Evolutionary conservation across 64 coral and sea anemone genomes (phyloP), one percentile per base, ranked within the genome.

Genomic region (Trachythela sp.): DNA sequence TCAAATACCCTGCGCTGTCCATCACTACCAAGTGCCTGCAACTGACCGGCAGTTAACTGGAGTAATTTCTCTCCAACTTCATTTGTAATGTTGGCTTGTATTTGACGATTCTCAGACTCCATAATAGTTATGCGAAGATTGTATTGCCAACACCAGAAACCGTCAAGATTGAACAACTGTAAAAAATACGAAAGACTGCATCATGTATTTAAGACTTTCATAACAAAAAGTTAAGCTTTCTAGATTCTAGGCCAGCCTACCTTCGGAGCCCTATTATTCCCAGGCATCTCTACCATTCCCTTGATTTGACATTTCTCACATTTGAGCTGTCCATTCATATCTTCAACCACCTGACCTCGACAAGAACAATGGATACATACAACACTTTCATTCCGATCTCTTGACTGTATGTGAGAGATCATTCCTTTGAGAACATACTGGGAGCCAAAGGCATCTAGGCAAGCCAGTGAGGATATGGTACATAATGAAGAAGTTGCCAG

Each of bases 141-240:
- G 67, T 94, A 97, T 70, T 88, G 56, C 95, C 95, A 97, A 17
- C 84, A 83, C 95, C 95, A 97, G 70, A 90, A 70, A n/a, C 36
- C 48, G 24, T 72, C 80, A 22, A 84, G 92, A 20, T 89, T 91
- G 83, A 50, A 40, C 77, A 89, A 70, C 29, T 68, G 40, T 3
- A 80, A 86, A 36, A 26, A 30, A 27, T 75, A 39, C 34, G 5
- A 32, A 43, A 41, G 48, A 48, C 39, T 24, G 83, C 17, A 29
- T n/a, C n/a, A n/a, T n/a, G n/a, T n/a, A n/a, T n/a, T n/a, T n/a
- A n/a, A n/a, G n/a, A n/a, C n/a, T n/a, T n/a, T n/a, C n/a, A n/a
- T n/a, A n/a, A n/a, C n/a, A n/a, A n/a, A n/a, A n/a, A n/a, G n/a
- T n/a, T n/a, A n/a, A n/a, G n/a, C n/a, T n/a, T n/a, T n/a, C n/a